Percentiles rank a stretch among this genome's conserved stretches.
Conservation (phyloP, 2,113 vertebrate genomes). For the Megalops atlanticus region DNA sequence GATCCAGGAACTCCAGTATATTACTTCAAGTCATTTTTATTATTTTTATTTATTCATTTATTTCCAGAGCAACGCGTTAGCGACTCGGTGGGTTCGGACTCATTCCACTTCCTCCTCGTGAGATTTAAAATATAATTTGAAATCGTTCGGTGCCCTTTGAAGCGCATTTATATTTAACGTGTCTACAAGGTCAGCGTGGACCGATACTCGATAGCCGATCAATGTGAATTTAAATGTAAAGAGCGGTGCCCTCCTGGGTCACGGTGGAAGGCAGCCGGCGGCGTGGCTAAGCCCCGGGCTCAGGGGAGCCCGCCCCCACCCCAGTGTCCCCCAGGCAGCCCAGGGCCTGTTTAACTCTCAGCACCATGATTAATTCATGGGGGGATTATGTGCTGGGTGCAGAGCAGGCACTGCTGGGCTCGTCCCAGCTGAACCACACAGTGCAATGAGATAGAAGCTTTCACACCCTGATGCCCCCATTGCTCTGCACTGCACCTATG, state of each 20-base stretch:
- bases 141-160: constrained; percentile 49
- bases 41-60: too few relatives aligned
- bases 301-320: constrained; percentile 43
- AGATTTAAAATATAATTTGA: constrained; percentile 32
- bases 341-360: constrained; percentile 74
- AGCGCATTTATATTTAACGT: constrained; percentile 68
- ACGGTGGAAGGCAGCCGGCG: constrained; percentile 57
- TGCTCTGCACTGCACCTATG: constrained; percentile 3
- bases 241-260: constrained; percentile 61
- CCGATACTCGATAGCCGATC: constrained; percentile 74
- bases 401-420: constrained; percentile 56
- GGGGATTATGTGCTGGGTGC: constrained; percentile 73
- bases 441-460: constrained; percentile 64
- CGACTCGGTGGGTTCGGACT: too few relatives aligned
- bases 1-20: background rate
- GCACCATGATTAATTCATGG: constrained; percentile 78
- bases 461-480: constrained; percentile 1
- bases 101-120: too few relatives aligned
- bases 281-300: constrained; percentile 61
- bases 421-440: constrained; percentile 60
- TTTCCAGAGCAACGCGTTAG: too few relatives aligned
- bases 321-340: constrained; percentile 34
- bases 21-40: too few relatives aligned
- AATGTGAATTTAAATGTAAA: constrained; percentile 79
- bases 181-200: constrained; percentile 69